Evolutionary conservation across 1,140 invertebrate genomes (phyloP).

Genomic region (Patella vulgata): DNA sequence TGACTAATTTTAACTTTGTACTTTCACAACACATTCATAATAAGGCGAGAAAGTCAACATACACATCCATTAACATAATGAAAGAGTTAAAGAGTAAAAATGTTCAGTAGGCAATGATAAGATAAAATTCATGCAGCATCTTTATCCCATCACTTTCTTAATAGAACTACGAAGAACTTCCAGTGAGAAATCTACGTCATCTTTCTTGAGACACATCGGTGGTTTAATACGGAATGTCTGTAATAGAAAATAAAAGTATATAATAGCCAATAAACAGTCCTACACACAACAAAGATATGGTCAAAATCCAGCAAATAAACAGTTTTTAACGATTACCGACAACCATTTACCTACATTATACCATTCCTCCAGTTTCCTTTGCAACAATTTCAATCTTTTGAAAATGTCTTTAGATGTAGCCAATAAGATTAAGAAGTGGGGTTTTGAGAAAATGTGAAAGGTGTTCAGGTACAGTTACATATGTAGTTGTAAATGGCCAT

Average conservation of each 20-base stretch:
- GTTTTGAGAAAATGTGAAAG: too few relatives aligned
- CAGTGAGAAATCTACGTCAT: conserved; percentile 86
- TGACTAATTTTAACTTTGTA: too few relatives aligned
- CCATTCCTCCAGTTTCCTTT: too few relatives aligned
- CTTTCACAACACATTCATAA: too few relatives aligned
- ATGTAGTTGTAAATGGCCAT: too few relatives aligned
- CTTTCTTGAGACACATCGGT: conserved; percentile 92
- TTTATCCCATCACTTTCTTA: conserved; percentile 29
- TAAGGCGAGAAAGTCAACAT: too few relatives aligned
- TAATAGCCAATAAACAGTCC: neutral
- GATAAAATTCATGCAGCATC: conserved; percentile 14
- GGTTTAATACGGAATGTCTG: conserved; percentile 95
- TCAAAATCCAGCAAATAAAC: neutral
- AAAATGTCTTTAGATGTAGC: too few relatives aligned
- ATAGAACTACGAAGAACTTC: conserved; percentile 70
- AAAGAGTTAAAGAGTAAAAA: neutral
- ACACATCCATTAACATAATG: conserved; percentile 8
- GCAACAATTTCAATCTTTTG: too few relatives aligned
- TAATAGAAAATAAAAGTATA: conserved; percentile 34
- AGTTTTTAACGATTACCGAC: neutral
- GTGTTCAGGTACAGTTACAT: too few relatives aligned
- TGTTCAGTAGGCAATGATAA: neutral
- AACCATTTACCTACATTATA: neutral
- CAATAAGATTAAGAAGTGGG: too few relatives aligned
- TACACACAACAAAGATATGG: neutral